Conservation (phyloP, 2,797 vertebrate species). For the Meriones psammophilus region DNA sequence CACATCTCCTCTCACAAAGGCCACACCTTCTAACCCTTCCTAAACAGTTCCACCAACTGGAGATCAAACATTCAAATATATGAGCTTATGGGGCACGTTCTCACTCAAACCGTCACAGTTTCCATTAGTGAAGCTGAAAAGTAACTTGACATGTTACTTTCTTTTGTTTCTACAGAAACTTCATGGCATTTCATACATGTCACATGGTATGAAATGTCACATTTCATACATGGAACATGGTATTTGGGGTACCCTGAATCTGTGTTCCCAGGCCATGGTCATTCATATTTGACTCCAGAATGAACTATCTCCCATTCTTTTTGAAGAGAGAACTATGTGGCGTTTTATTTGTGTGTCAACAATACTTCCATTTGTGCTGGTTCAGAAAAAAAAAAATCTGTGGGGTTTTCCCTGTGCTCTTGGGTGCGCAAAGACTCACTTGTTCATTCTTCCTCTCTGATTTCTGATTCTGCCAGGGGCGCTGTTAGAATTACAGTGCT, state of each 20-base stretch:
- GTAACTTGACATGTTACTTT: background rate
- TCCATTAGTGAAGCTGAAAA: background rate
- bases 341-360: background rate
- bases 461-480: slow-evolving; percentile 87
- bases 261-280: background rate
- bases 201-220: too few relatives aligned
- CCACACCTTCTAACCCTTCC: background rate
- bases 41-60: background rate
- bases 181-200: background rate
- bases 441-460: slow-evolving; percentile 80
- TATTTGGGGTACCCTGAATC: background rate
- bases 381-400: background rate
- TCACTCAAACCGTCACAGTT: background rate
- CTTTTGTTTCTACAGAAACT: background rate
- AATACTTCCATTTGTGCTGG: background rate
- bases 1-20: background rate
- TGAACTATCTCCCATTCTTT: background rate
- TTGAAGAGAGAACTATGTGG: background rate
- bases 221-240: background rate
- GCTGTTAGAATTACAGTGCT: slow-evolving; percentile 84
- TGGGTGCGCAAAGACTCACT: slow-evolving; percentile 70
- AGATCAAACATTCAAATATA: background rate
- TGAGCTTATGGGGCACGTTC: background rate
- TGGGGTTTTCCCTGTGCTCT: background rate
- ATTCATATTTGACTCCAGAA: background rate